phyloP scores from a whole-genome alignment of 2,797 vertebrate species.

The Mallotus villosus region DNA sequence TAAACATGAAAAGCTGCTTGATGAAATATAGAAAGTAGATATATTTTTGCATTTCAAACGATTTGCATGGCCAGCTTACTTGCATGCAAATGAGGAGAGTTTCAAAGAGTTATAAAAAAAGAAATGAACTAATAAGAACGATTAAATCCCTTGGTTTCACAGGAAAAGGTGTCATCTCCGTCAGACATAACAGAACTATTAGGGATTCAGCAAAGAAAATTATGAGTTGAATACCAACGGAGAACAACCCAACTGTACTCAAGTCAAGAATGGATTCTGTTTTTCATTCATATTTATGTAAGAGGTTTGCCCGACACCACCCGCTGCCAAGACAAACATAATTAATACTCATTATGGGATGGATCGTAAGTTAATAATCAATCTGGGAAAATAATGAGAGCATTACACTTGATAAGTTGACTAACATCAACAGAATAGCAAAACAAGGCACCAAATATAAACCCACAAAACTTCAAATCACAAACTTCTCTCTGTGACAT shows the following conservation, averaged over 20 bases:
- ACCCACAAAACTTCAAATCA: background rate
- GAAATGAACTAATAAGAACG: constrained; percentile 25
- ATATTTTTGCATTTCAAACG: constrained; percentile 97
- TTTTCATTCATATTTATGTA: constrained; percentile 30
- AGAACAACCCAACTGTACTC: background rate
- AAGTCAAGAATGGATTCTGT: constrained; percentile 16
- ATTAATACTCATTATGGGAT: constrained; percentile 33
- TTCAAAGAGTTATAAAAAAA: constrained; percentile 68
- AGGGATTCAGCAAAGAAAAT: background rate
- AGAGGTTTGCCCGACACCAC: constrained; percentile 20
- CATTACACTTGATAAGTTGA: constrained; percentile 17
- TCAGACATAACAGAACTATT: constrained; percentile 81
- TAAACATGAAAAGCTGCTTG: constrained; percentile 97
- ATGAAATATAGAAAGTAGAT: constrained; percentile 98
- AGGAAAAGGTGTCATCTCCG: constrained; percentile 48
- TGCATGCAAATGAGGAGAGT: constrained; percentile 90
- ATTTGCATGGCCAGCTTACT: constrained; percentile 91
- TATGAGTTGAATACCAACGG: background rate
- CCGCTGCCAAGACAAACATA: constrained; percentile 24
- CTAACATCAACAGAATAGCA: constrained; percentile 9
- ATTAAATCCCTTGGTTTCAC: constrained; percentile 23
- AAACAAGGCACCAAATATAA: background rate
- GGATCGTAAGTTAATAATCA: constrained; percentile 24
- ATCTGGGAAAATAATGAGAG: constrained; percentile 26
- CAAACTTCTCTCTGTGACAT: constrained; percentile 9